phyloP scores from a whole-genome alignment of 1,140 invertebrate species.

The Macrobrachium rosenbergii region DNA sequence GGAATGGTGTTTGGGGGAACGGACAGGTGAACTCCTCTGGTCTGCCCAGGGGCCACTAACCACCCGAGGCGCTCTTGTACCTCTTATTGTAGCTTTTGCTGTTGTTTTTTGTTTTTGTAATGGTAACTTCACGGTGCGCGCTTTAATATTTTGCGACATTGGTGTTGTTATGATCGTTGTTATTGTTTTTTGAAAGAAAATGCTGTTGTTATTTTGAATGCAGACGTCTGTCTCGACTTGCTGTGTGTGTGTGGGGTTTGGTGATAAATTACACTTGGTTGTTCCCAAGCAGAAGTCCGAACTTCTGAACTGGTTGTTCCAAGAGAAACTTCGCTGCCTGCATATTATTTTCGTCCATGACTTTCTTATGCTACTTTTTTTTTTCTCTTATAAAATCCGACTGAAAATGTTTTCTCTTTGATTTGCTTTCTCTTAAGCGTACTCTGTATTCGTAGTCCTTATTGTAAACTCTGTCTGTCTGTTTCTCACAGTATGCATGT shows the following conservation, averaged over 20 bases:
- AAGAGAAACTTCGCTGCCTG: background rate
- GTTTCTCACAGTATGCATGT: background rate
- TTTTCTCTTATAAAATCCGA: too few relatives aligned
- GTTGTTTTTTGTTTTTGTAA: background rate
- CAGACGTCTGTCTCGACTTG: too few relatives aligned
- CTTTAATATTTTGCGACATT: background rate
- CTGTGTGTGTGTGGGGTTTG: too few relatives aligned
- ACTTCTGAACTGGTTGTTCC: too few relatives aligned
- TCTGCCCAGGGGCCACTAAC: slow-evolving; percentile 18
- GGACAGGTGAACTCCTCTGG: slow-evolving; percentile 30
- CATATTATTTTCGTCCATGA: background rate
- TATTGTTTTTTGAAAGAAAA: background rate
- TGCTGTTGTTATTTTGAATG: too few relatives aligned
- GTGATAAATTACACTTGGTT: too few relatives aligned
- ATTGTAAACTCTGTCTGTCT: background rate
- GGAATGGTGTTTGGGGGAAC: background rate
- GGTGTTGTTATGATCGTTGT: background rate
- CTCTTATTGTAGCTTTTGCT: background rate
- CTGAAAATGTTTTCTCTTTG: too few relatives aligned
- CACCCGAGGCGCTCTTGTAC: slow-evolving; percentile 11
- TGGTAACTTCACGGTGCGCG: background rate
- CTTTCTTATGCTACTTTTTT: background rate
- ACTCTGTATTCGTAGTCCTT: too few relatives aligned
- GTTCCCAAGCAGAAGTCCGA: too few relatives aligned
- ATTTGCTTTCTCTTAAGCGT: too few relatives aligned